Evolutionary conservation across 1,140 invertebrate species (phyloP).

Genomic region (Leptinotarsa texana): DNA sequence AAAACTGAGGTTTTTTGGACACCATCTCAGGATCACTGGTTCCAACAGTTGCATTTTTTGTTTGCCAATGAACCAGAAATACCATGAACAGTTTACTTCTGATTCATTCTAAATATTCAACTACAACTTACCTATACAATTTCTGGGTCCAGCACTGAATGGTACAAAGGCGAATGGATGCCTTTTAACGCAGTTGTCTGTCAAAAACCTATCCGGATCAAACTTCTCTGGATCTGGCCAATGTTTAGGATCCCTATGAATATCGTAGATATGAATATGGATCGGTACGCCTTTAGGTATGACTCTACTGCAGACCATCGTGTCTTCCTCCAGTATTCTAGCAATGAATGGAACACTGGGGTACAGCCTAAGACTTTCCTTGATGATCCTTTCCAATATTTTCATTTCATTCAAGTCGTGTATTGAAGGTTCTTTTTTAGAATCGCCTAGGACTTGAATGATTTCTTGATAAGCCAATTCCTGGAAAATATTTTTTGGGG

Average conservation of each 20-base stretch:
- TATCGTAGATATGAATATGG: constrained; percentile 34
- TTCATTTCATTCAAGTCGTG: constrained; percentile 66
- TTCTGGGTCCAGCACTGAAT: constrained; percentile 68
- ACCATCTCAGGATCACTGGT: no score
- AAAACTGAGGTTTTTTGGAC: no score
- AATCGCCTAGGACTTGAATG: constrained; percentile 31
- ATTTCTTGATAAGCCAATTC: constrained; percentile 58
- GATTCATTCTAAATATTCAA: no score
- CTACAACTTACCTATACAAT: constrained; percentile 62
- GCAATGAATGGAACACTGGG: constrained; percentile 71
- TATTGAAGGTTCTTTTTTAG: constrained; percentile 60
- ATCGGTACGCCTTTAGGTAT: constrained; percentile 8
- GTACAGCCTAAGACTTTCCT: constrained; percentile 66
- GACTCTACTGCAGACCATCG: constrained; percentile 25
- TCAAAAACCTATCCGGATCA: constrained; percentile 71
- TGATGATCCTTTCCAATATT: constrained; percentile 70
- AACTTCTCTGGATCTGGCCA: constrained; percentile 69
- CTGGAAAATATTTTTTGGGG: constrained; percentile 61
- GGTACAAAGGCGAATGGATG: constrained; percentile 65
- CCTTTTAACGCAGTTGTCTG: constrained; percentile 58
- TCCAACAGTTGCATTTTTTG: no score
- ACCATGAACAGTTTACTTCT: no score
- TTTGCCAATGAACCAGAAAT: no score
- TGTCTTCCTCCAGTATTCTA: constrained; percentile 59
- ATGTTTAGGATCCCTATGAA: constrained; percentile 44